Conservation (phyloP, 1,140 invertebrate species). For the Cotesia typhae region DNA sequence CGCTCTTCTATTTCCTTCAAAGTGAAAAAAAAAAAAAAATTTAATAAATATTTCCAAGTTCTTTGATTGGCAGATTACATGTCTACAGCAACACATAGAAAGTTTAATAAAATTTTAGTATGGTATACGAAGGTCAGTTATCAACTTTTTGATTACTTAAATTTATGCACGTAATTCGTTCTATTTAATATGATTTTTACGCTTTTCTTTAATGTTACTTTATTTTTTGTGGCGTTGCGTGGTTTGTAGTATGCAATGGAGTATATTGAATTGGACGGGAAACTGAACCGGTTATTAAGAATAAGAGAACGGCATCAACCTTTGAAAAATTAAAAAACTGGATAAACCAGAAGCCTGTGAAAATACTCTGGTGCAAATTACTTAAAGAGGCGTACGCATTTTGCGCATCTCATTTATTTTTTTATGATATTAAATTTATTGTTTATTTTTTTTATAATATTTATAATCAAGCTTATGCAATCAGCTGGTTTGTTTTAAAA, state of each 20-base stretch:
- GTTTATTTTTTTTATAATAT: too few species aligned
- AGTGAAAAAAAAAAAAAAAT: too few species aligned
- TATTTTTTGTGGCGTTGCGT: too few species aligned
- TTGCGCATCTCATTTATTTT: conserved; percentile 14
- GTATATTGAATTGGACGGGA: conserved; percentile 33
- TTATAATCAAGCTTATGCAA: too few species aligned
- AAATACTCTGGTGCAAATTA: conserved; percentile 36
- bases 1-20: too few species aligned
- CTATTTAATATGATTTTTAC: too few species aligned
- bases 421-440: not conserved
- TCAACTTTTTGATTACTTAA: not conserved
- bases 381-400: conserved; percentile 50
- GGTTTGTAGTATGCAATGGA: too few species aligned
- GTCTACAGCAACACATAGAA: too few species aligned
- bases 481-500: too few species aligned
- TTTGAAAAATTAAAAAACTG: conserved; percentile 45
- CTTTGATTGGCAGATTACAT: too few species aligned
- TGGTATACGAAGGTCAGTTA: conserved; percentile 1
- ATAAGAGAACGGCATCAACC: conserved; percentile 44
- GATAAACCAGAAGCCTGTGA: conserved; percentile 45
- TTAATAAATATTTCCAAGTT: not conserved
- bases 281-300: conserved; percentile 36
- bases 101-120: too few species aligned
- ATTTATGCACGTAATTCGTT: not conserved
- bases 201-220: too few species aligned